phyloP scores from a whole-genome alignment of 2,797 vertebrate genomes.

The Enteromius anoplus region DNA sequence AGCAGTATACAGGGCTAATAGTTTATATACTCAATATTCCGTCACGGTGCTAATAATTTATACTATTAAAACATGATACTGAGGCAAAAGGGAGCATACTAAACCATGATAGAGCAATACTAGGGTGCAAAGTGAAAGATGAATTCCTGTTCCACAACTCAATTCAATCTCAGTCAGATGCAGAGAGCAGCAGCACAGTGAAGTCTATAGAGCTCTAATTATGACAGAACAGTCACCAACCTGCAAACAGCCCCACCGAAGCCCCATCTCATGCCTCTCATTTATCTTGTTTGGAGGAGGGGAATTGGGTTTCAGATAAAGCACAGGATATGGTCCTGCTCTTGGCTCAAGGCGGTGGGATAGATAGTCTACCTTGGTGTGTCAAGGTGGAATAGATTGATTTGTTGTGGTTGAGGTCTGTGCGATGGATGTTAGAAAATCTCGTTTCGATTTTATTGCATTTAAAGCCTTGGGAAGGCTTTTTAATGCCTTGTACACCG shows the following conservation, averaged over 20 bases:
- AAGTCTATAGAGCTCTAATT: slow-evolving; percentile 45
- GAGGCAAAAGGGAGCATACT: neutral
- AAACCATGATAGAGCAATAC: neutral
- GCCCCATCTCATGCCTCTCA: slow-evolving; percentile 56
- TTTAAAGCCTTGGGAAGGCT: slow-evolving; percentile 36
- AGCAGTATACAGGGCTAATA: neutral
- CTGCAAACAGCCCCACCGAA: slow-evolving; percentile 41
- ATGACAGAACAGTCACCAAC: slow-evolving; percentile 48
- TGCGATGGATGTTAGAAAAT: slow-evolving; percentile 50
- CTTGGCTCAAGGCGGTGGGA: slow-evolving; percentile 57
- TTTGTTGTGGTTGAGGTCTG: slow-evolving; percentile 56
- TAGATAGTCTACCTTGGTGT: slow-evolving; percentile 60
- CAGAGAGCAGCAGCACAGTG: slow-evolving; percentile 2
- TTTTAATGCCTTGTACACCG: slow-evolving; percentile 36
- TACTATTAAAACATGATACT: neutral
- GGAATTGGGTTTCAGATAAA: slow-evolving; percentile 61
- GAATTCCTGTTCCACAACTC: neutral
- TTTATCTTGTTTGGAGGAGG: slow-evolving; percentile 63
- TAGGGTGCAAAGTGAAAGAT: neutral
- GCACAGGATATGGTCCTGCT: slow-evolving; percentile 55
- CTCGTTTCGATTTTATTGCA: slow-evolving; percentile 49
- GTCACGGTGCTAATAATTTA: slow-evolving; percentile 1
- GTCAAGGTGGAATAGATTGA: slow-evolving; percentile 57
- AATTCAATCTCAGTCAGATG: slow-evolving; percentile 43
- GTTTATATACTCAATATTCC: neutral